Conservation (phyloP, 2,113 vertebrate genomes). For the Galemys pyrenaicus region DNA sequence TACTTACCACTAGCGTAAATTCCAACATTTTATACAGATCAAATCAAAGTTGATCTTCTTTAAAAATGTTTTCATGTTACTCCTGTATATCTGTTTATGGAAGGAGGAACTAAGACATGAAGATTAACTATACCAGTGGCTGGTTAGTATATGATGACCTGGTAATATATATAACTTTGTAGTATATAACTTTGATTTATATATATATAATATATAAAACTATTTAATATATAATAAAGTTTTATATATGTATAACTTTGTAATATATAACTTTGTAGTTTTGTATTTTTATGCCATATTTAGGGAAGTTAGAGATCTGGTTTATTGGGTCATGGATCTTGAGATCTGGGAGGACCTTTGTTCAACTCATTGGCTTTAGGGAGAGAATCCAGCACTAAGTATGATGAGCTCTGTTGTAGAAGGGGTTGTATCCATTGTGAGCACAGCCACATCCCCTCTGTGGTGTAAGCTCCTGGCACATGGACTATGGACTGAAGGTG, state of each 20-base stretch:
- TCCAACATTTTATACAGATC: background rate
- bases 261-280: background rate
- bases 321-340: background rate
- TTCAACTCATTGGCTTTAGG: background rate
- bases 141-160: background rate
- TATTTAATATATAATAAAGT: too few relatives aligned
- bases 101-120: background rate
- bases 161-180: too few relatives aligned
- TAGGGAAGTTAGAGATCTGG: background rate
- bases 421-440: background rate
- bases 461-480: fast-evolving
- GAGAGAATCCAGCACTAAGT: background rate
- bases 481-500: background rate
- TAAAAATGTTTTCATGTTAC: background rate
- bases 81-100: background rate
- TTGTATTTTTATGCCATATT: background rate
- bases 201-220: too few relatives aligned
- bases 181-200: too few relatives aligned
- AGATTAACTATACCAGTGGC: background rate
- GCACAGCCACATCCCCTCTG: background rate
- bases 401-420: background rate
- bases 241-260: too few relatives aligned
- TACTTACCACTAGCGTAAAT: background rate
- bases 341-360: background rate
- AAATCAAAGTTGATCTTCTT: slow-evolving; percentile 33